Conservation (phyloP, 2,113 vertebrate species). For the Orientallactaga bullata region DNA sequence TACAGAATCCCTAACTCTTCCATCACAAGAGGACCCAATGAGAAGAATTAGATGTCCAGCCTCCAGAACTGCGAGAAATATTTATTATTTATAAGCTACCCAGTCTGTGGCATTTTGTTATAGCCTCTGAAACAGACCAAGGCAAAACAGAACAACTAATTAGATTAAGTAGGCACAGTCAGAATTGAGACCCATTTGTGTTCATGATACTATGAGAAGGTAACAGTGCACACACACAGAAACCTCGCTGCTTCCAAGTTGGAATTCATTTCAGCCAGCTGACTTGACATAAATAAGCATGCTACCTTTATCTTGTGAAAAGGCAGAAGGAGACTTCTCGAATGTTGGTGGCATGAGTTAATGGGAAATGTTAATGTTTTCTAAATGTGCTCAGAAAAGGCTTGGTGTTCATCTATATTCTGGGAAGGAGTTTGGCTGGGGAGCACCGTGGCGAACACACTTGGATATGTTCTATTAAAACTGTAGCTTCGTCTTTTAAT, state of each 20-base stretch:
- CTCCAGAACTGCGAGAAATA: background rate
- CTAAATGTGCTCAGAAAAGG: slow-evolving; percentile 49
- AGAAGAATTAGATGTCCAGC: background rate
- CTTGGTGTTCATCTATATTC: slow-evolving; percentile 74
- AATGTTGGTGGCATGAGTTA: slow-evolving; percentile 8
- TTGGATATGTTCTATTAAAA: slow-evolving; percentile 87
- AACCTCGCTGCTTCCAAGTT: background rate
- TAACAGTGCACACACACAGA: background rate
- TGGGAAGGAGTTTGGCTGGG: slow-evolving; percentile 72
- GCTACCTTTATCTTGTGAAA: slow-evolving; percentile 37
- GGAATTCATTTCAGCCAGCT: slow-evolving; percentile 5
- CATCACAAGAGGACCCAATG: background rate
- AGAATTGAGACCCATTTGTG: background rate
- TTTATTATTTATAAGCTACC: background rate
- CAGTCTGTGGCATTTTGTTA: background rate
- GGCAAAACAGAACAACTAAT: background rate
- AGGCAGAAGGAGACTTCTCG: slow-evolving; percentile 47
- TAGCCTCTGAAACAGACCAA: background rate
- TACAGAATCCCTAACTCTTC: background rate
- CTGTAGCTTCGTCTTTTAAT: slow-evolving; percentile 89
- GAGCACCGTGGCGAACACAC: slow-evolving; percentile 72
- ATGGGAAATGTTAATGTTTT: slow-evolving; percentile 47
- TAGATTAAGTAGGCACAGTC: background rate
- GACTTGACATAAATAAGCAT: slow-evolving; percentile 7
- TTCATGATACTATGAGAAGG: background rate